A percentile compares a stretch with the other conserved stretches of the same genome.
Evolutionary conservation across 2,113 vertebrate species (phyloP).

Genomic region (Forbesichthys agassizii): DNA sequence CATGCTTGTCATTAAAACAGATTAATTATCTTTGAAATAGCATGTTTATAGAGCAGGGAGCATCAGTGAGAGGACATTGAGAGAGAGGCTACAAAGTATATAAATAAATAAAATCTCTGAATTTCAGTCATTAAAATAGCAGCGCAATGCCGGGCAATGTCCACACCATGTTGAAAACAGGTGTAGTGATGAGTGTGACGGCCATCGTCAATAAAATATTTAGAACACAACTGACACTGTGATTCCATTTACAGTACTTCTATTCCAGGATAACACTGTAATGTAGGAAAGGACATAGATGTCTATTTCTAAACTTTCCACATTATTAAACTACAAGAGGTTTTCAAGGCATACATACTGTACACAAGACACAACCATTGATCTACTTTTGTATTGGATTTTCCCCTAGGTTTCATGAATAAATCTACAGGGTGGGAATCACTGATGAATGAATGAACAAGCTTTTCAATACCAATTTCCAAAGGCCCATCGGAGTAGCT

Average conservation of each 20-base stretch:
- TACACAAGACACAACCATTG: conserved; percentile 34
- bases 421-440: conserved; percentile 39
- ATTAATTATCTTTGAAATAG: conserved; percentile 62
- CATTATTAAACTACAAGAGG: conserved; percentile 28
- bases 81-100: conserved; percentile 21
- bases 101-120: conserved; percentile 14
- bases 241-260: conserved; percentile 15
- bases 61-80: conserved; percentile 26
- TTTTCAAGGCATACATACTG: conserved; percentile 8
- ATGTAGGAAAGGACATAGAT: background rate
- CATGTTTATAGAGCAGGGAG: conserved; percentile 43
- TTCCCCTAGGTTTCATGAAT: conserved; percentile 54
- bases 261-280: background rate
- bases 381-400: conserved; percentile 37
- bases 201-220: background rate
- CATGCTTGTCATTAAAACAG: conserved; percentile 54
- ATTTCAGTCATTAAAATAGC: conserved; percentile 3
- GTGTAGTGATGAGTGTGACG: background rate
- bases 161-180: conserved; percentile 16
- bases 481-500: conserved; percentile 44
- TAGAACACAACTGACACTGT: conserved; percentile 11
- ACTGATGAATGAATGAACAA: conserved; percentile 56
- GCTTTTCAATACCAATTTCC: conserved; percentile 58
- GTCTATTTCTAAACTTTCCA: conserved; percentile 27
- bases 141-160: conserved; percentile 31